Evolutionary conservation across 2,797 vertebrate species (phyloP), one percentile per base, ranked within the genome.

Genomic region (Alfaro cultratus): DNA sequence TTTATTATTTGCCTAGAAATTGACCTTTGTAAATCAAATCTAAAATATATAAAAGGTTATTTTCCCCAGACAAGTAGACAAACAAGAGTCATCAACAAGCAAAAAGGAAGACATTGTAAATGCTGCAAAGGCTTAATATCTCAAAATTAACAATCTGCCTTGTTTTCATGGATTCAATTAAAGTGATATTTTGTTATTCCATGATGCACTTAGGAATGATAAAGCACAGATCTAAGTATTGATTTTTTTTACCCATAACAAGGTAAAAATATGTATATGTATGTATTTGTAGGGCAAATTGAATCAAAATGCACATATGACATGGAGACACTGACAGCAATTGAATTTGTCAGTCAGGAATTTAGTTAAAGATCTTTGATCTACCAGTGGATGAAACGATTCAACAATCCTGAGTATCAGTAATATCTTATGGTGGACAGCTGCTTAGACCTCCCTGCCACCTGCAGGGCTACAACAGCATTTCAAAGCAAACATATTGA

Each of bases 221-320:
- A 96, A 97, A 97, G 96, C 96, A 97, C 96, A 97, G 97, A 97
- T 97, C 97, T 97, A 97, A 96, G 95, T 97, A 99, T 98, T 97
- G 97, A 98, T 99, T 99, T 98, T 97, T 80, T 96, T 96, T 86
- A 67, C 60, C 94, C 94, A 94, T 99, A 99, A 99, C 98, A 95
- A 96, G 97, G 98, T 99, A 99, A 98, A 96, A 97, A 98, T 99
- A 99, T 99, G 98, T 99, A 99, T 99, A 99, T 99, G 97, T 95
- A 97, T 97, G 97, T 97, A 96, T 99, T 98, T 97, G 97, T 93
- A 87, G 96, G 93, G 94, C 86, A 98, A 99, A 99, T 99, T 96
- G 92, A 98, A 99, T 99, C 98, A 99, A 97, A 96, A 97, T 96
- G 91, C 97, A 99, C 97, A 96, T 97, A 98, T 98, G 97, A 96